Conservation (phyloP, 2,888 invertebrate genomes). For the Limenitis arthemis region DNA sequence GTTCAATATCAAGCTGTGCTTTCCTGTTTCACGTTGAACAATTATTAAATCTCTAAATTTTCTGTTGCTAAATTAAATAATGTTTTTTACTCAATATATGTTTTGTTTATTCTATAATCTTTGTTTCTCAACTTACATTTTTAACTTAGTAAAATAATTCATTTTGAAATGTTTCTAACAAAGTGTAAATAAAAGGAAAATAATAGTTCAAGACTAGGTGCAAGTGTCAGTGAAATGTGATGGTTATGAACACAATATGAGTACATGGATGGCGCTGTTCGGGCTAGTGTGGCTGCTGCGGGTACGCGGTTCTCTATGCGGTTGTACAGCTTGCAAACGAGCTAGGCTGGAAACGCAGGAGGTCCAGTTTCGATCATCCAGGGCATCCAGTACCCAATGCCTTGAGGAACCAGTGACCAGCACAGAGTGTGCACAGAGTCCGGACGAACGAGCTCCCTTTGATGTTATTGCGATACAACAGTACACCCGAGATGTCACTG, state of each 20-base stretch:
- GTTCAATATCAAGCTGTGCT: too few species aligned
- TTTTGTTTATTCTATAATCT: too few species aligned
- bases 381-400: constrained; percentile 24
- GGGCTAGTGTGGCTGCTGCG: constrained; percentile 89
- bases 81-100: too few species aligned
- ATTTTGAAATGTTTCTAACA: too few species aligned
- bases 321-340: constrained; percentile 79
- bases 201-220: background rate
- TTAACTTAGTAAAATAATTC: too few species aligned
- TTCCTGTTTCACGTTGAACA: too few species aligned
- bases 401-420: constrained; percentile 11
- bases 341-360: constrained; percentile 49
- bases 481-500: constrained; percentile 64
- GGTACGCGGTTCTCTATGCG: constrained; percentile 84
- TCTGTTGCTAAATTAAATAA: too few species aligned
- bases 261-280: constrained; percentile 85
- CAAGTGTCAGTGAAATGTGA: constrained; percentile 28
- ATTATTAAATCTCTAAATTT: too few species aligned
- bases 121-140: too few species aligned
- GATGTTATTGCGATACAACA: constrained; percentile 62
- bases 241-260: constrained; percentile 62
- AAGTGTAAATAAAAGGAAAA: background rate
- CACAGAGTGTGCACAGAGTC: constrained; percentile 66
- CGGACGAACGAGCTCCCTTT: constrained; percentile 51
- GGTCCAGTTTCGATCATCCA: constrained; percentile 29